Base-by-base conservation (phyloP, 2,797 vertebrate genomes). In the Toxotes lorentzi region DNA sequence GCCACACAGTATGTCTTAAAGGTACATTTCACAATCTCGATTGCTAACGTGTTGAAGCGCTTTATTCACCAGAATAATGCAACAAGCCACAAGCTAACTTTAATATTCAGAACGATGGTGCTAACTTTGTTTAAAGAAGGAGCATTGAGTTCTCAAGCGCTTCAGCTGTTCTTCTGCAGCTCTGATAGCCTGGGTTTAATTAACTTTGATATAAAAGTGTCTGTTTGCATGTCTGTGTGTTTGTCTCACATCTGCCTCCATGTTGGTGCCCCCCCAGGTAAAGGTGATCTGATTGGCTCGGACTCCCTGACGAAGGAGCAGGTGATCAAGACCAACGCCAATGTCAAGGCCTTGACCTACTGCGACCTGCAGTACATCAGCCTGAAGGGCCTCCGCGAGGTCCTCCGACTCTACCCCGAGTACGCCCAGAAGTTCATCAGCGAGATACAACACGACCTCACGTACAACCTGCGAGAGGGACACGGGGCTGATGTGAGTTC, bases 281-380 rank as follows among this genome's bases (percentile, higher is more conserved):
- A 97, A 89, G 97, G 97, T 2, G 97, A 97, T 75, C 91, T 97
- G 85, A 97, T 97, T 3, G 97, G 97, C 86, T 97, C 96, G 0
- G 96, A 97, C 93, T 96, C 95, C 3, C 94, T 96, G 70, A 95
- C 91, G 7, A 96, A 95, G 77, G 96, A 97, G 81, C 95, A 96
- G 72, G 96, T 97, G 85, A 96, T 97, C 45, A 97, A 97, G 92
- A 97, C 97, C 86, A 97, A 97, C 10, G 97, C 97, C 0, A 97
- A 97, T 0, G 97, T 97, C 40, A 96, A 97, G 78, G 97, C 96
- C 2, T 91, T 97, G 88, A 97, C 97, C 3, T 97, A 97, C 91
- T 97, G 97, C 4, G 97, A 96, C 91, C 95, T 97, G 65, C 97
- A 97, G 92, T 96, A 97, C 84, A 96, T 97, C 91, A 96, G 96